These are phyloP conservation scores for Cephus pulcher DNA, from an alignment of 2,888 invertebrate genomes.

Conservation along the genomic window DNA sequence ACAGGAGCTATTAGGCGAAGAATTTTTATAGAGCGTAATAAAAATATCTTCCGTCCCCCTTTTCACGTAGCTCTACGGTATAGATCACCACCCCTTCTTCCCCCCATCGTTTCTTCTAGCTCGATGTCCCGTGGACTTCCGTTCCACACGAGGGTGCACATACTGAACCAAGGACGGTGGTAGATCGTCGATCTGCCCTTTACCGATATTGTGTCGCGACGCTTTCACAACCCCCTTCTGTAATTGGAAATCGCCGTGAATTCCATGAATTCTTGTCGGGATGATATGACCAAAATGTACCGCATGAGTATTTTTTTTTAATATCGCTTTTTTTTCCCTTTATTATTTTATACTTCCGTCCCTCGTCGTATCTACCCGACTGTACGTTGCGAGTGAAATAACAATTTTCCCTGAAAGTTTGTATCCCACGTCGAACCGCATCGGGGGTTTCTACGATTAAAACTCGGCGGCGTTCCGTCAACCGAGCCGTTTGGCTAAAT, in stretches of 20 bases:
- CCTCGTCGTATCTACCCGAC: too few species aligned
- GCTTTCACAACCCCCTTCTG: not conserved
- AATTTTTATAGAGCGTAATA: conserved; percentile 60
- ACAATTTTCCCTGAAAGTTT: too few species aligned
- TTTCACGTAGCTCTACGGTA: conserved; percentile 20
- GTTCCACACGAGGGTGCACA: not conserved
- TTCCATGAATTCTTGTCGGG: not conserved
- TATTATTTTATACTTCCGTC: not conserved
- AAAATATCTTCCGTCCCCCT: conserved; percentile 44
- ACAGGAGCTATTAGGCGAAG: conserved; percentile 53
- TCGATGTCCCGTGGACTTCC: too few species aligned
- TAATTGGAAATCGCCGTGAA: not conserved
- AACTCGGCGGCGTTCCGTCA: conserved; percentile 6
- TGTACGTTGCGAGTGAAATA: too few species aligned
- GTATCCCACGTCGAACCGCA: too few species aligned
- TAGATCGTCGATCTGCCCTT: not conserved
- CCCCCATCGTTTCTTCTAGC: not conserved
- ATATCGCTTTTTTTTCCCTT: not conserved
- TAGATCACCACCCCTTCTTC: conserved; percentile 20
- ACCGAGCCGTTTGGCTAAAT: not conserved
- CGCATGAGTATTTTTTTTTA: conserved; percentile 3
- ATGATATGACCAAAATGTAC: not conserved
- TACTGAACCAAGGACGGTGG: not conserved
- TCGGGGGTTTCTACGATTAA: conserved; percentile 12
- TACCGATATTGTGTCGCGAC: not conserved